Evolutionary conservation across 2,888 invertebrate species (phyloP).

Genomic region (Polyploca ridens): DNA sequence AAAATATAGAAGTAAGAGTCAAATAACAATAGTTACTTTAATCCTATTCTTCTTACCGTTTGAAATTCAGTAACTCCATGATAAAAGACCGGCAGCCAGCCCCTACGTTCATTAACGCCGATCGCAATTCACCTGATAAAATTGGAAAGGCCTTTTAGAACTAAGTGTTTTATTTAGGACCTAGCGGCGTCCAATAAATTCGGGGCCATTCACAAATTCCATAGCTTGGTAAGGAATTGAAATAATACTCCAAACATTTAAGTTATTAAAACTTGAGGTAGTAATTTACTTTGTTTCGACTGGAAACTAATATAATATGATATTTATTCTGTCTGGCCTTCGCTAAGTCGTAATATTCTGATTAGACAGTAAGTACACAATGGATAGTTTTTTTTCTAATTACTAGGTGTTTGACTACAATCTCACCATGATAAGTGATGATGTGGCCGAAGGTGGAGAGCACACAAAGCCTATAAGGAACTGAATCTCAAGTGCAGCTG

Average conservation of each 20-base stretch:
- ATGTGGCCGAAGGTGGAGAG: no score
- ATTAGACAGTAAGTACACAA: no score
- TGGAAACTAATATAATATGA: neutral
- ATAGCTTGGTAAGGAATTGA: neutral
- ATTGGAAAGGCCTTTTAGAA: conserved; percentile 8
- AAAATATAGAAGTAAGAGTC: no score
- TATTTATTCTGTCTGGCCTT: neutral
- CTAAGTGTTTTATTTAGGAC: neutral
- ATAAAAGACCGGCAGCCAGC: conserved; percentile 9
- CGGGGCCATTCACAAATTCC: no score
- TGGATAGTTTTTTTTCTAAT: no score
- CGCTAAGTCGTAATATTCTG: no score
- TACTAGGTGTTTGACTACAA: no score
- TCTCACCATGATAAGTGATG: no score
- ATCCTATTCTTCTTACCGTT: neutral
- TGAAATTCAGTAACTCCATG: conserved; percentile 12
- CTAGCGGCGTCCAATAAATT: neutral
- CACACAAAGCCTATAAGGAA: no score
- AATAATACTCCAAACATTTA: neutral
- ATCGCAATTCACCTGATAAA: conserved; percentile 14
- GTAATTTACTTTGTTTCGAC: conserved; percentile 1
- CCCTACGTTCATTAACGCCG: conserved; percentile 14
- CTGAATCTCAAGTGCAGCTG: no score
- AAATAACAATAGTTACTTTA: neutral
- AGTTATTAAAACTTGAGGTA: neutral